phyloP scores from a whole-genome alignment of 1,140 invertebrate species.

The Drosophila tsacasi region DNA sequence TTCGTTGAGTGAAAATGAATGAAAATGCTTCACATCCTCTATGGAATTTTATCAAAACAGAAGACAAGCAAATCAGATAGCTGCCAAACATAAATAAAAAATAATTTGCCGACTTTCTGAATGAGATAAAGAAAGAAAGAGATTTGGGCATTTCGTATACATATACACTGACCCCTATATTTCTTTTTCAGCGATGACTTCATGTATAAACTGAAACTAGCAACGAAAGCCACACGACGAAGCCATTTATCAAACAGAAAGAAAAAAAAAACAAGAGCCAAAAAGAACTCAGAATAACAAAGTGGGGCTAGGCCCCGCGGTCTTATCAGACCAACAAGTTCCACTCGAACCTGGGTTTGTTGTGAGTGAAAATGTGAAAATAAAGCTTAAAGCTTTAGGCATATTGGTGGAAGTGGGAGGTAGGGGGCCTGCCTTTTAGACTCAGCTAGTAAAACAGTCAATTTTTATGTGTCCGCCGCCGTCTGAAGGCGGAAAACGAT shows the following conservation, averaged over 20 bases:
- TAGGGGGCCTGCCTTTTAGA: background rate
- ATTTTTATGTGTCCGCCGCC: constrained; percentile 28
- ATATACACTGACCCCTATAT: constrained; percentile 9
- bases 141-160: background rate
- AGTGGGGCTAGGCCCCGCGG: constrained; percentile 34
- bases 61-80: constrained; percentile 13
- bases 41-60: constrained; percentile 24
- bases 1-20: constrained; percentile 45
- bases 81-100: constrained; percentile 16
- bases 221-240: constrained; percentile 52
- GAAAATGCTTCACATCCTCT: constrained; percentile 9
- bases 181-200: constrained; percentile 70
- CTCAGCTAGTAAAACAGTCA: constrained; percentile 26
- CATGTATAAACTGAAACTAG: constrained; percentile 68
- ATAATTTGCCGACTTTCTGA: constrained; percentile 22
- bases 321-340: constrained; percentile 72
- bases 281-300: constrained; percentile 43
- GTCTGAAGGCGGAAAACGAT: constrained; percentile 58
- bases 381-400: constrained; percentile 54
- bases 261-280: background rate
- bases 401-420: background rate
- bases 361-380: constrained; percentile 57
- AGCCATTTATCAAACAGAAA: constrained; percentile 70
- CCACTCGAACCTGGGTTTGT: constrained; percentile 60
- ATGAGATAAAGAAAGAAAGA: constrained; percentile 24